These are phyloP conservation scores for Procavia capensis DNA, from an alignment of 2,113 vertebrate genomes.

Conservation along the genomic window DNA sequence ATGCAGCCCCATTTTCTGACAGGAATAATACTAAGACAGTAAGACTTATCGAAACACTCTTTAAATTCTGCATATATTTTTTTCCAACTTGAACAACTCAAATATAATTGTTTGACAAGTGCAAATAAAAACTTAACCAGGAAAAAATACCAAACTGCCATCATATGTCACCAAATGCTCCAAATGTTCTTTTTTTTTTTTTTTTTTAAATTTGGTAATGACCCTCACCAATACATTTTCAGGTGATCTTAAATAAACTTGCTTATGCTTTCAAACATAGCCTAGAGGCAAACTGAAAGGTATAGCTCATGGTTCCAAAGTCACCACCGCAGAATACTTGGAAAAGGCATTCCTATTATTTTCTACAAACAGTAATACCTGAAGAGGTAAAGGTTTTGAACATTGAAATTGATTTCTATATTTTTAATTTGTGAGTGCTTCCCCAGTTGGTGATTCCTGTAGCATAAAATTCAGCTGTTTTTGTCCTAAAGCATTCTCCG, in stretches of 20 bases:
- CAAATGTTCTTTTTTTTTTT: background rate
- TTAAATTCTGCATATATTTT: constrained; percentile 41
- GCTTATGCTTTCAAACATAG: background rate
- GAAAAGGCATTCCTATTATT: background rate
- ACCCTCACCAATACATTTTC: background rate
- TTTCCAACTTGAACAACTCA: background rate
- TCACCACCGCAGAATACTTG: background rate
- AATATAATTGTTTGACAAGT: constrained; percentile 21
- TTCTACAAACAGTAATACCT: background rate
- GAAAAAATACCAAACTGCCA: background rate
- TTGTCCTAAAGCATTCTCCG: background rate
- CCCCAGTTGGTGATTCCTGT: background rate
- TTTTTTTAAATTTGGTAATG: background rate
- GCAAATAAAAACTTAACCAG: background rate
- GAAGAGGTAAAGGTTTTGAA: background rate
- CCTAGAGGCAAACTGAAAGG: background rate
- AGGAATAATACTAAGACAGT: background rate
- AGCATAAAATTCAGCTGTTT: background rate
- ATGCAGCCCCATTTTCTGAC: background rate
- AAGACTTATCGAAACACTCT: background rate
- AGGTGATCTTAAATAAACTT: background rate
- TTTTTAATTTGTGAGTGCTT: background rate
- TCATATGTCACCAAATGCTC: background rate
- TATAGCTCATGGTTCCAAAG: background rate
- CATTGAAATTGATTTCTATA: background rate